Evolutionary conservation across 1,140 invertebrate species (phyloP).

Genomic region (Mamestra configurata): DNA sequence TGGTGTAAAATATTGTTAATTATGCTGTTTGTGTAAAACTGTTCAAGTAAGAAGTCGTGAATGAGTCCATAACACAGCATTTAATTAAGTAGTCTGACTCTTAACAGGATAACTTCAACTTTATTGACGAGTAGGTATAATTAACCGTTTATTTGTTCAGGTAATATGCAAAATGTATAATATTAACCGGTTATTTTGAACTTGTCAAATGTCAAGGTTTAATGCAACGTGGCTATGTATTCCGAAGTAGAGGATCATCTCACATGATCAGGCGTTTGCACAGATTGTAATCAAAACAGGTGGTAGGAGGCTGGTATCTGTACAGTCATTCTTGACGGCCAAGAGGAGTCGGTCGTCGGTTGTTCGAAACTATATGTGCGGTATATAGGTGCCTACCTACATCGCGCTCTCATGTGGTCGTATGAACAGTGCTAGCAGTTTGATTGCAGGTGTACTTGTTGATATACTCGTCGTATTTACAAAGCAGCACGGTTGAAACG

Average conservation of each 20-base stretch:
- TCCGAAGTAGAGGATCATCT: slow-evolving; percentile 53
- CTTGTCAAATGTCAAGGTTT: slow-evolving; percentile 12
- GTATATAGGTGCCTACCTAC: not conserved
- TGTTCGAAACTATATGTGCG: slow-evolving; percentile 1
- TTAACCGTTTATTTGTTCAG: not conserved
- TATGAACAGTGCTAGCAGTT: slow-evolving; percentile 11
- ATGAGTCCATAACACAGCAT: not conserved
- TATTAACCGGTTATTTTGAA: not conserved
- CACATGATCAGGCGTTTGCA: slow-evolving; percentile 62
- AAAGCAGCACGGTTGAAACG: not conserved
- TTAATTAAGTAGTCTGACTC: not conserved
- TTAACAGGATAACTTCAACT: not conserved
- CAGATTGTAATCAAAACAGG: slow-evolving; percentile 60
- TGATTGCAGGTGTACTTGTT: slow-evolving; percentile 8
- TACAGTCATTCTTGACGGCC: slow-evolving; percentile 63
- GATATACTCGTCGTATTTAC: not conserved
- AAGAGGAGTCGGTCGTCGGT: slow-evolving; percentile 59
- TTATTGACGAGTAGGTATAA: not conserved
- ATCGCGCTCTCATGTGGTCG: not conserved
- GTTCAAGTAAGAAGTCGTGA: no score
- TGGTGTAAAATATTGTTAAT: no score
- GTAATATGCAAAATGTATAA: not conserved
- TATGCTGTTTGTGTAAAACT: no score
- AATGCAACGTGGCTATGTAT: slow-evolving; percentile 20
- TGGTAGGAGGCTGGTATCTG: slow-evolving; percentile 51